These are phyloP conservation scores for Solenodon paradoxus DNA, from an alignment of 2,113 vertebrate genomes.

Conservation along the genomic window DNA sequence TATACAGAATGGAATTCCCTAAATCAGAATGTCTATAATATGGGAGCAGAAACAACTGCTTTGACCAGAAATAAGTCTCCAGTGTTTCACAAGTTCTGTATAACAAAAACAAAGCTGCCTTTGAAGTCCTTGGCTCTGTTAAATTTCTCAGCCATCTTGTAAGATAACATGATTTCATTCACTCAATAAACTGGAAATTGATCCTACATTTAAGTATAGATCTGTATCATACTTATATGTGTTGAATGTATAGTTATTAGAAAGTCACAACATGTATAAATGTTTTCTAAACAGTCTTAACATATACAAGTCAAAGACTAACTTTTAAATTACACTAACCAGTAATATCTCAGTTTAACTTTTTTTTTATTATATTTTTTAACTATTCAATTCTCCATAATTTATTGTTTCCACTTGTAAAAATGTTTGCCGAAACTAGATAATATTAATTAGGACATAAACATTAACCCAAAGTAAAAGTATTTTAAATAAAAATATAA, in stretches of 20 bases:
- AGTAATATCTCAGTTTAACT: background rate
- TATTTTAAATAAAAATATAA: background rate
- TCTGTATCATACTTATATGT: background rate
- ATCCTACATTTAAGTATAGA: background rate
- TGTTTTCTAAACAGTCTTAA: background rate
- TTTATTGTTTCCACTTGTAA: background rate
- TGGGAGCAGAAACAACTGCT: conserved; percentile 36
- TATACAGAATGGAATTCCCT: conserved; percentile 69
- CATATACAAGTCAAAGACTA: background rate
- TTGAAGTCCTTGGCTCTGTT: conserved; percentile 12
- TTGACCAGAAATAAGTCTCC: conserved; percentile 40
- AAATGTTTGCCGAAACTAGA: background rate
- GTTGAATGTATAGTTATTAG: background rate
- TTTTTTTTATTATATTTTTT: background rate
- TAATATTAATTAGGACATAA: background rate
- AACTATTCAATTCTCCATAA: background rate
- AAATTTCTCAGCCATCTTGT: background rate
- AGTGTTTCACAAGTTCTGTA: conserved; percentile 49
- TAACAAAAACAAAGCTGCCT: conserved; percentile 49
- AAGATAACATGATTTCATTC: background rate
- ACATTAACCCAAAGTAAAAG: background rate
- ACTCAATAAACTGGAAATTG: background rate
- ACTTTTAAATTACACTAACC: background rate
- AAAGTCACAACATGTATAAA: background rate
- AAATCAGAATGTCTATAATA: conserved; percentile 36